These are phyloP conservation scores for Torymus tubicola DNA, from an alignment of 2,888 invertebrate species.

Conservation along the genomic window DNA sequence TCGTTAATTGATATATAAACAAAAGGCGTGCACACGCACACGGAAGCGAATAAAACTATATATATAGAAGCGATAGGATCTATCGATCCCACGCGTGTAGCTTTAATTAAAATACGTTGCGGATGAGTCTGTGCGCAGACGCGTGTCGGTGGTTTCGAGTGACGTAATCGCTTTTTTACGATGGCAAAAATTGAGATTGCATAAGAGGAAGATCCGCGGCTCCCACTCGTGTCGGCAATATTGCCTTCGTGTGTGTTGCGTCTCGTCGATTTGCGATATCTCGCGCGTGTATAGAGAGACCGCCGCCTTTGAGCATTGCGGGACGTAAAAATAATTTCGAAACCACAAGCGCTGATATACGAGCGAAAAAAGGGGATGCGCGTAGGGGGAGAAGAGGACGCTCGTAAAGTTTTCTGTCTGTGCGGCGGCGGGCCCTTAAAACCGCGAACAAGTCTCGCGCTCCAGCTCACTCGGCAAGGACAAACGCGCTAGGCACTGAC, in stretches of 20 bases:
- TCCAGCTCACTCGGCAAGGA: neutral
- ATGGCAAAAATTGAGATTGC: constrained; percentile 60
- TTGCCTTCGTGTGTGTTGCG: constrained; percentile 35
- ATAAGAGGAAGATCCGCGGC: constrained; percentile 55
- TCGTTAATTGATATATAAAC: constrained; percentile 55
- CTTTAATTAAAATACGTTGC: constrained; percentile 39
- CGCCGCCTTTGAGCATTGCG: constrained; percentile 65
- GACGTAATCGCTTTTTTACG: too few relatives aligned
- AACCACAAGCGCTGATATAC: constrained; percentile 73
- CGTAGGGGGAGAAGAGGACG: constrained; percentile 35
- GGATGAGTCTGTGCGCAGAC: neutral
- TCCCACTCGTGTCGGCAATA: constrained; percentile 46
- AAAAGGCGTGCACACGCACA: neutral
- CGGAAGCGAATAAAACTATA: constrained; percentile 9
- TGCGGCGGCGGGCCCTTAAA: constrained; percentile 70
- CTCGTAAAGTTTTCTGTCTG: constrained; percentile 74
- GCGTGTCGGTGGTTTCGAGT: neutral
- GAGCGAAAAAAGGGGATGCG: constrained; percentile 64
- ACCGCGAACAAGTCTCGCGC: constrained; percentile 71
- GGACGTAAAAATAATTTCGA: constrained; percentile 71
- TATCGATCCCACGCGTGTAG: constrained; percentile 23
- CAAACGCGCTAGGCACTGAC: constrained; percentile 6
- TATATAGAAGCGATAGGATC: constrained; percentile 24
- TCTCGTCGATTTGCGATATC: constrained; percentile 57
- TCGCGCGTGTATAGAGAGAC: constrained; percentile 19